Conservation (phyloP, 2,888 invertebrate species). For the Yponomeuta sedellus region DNA sequence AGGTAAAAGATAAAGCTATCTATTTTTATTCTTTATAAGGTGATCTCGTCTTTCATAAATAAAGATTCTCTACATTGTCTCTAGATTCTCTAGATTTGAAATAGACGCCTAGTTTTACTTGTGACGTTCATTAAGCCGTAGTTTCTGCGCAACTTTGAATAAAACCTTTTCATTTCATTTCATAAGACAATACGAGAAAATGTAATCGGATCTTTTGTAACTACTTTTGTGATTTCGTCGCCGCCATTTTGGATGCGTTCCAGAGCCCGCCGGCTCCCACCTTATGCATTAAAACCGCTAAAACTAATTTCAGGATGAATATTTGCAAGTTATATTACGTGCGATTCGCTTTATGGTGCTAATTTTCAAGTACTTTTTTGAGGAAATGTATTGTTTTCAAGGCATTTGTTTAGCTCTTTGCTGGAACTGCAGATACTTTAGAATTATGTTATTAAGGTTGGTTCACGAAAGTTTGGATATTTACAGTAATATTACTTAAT, state of each 20-base stretch:
- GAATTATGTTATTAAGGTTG: not conserved
- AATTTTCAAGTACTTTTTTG: not conserved
- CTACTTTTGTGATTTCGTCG: not conserved
- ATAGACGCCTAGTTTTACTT: too few species aligned
- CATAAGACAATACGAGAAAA: not conserved
- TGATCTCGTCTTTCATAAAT: too few species aligned
- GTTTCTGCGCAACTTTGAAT: too few species aligned
- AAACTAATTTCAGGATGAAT: conserved; percentile 6
- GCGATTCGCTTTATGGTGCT: not conserved
- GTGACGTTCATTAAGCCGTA: too few species aligned
- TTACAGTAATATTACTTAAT: too few species aligned
- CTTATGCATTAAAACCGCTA: conserved; percentile 6
- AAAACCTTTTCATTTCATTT: too few species aligned
- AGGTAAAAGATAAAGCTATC: too few species aligned
- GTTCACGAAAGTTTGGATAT: not conserved
- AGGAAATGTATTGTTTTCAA: not conserved
- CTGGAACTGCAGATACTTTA: not conserved
- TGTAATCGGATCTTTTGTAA: not conserved
- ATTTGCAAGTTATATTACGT: not conserved
- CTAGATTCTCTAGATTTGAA: too few species aligned
- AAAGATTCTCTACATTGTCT: too few species aligned
- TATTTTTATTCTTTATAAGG: too few species aligned
- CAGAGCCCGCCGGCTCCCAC: not conserved
- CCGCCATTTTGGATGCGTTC: conserved; percentile 5
- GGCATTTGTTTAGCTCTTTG: not conserved